phyloP scores from a whole-genome alignment of 2,888 invertebrate species.

The Tetranychus truncatus region DNA sequence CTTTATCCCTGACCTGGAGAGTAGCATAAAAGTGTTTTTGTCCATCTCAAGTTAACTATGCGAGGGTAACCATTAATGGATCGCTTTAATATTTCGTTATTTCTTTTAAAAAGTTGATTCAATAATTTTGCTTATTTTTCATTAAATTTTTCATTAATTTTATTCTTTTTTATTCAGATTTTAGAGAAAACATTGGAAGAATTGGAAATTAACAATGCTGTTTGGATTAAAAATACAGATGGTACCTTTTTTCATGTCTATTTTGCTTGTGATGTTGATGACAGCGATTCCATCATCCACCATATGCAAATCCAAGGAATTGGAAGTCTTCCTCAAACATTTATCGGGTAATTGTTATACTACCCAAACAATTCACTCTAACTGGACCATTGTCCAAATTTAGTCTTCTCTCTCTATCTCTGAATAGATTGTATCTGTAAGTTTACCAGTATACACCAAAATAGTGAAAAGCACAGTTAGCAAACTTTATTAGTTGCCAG shows the following conservation, averaged over 20 bases:
- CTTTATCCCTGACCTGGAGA: too few species aligned
- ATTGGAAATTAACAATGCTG: slow-evolving; percentile 40
- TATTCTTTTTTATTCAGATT: slow-evolving; percentile 31
- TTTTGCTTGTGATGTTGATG: slow-evolving; percentile 19
- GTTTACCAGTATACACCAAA: background rate
- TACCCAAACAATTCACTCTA: background rate
- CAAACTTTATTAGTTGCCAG: background rate
- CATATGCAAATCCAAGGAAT: slow-evolving; percentile 16
- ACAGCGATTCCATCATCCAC: slow-evolving; percentile 21
- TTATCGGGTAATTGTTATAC: slow-evolving; percentile 16
- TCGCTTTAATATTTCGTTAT: too few species aligned
- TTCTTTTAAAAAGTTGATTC: background rate
- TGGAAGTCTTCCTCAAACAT: slow-evolving; percentile 10
- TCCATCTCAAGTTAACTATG: too few species aligned
- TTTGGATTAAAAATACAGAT: slow-evolving; percentile 41
- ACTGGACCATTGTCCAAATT: background rate
- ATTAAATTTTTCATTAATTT: background rate
- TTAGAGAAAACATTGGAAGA: slow-evolving; percentile 40
- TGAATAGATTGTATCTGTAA: background rate
- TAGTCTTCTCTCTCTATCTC: background rate
- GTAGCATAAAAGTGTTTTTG: too few species aligned
- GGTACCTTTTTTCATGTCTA: slow-evolving; percentile 39
- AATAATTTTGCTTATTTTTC: too few species aligned
- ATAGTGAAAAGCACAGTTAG: too few species aligned
- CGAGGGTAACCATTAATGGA: too few species aligned